Base-by-base conservation (phyloP, 1,140 invertebrate species). In the Aphaenogaster floridana region DNA sequence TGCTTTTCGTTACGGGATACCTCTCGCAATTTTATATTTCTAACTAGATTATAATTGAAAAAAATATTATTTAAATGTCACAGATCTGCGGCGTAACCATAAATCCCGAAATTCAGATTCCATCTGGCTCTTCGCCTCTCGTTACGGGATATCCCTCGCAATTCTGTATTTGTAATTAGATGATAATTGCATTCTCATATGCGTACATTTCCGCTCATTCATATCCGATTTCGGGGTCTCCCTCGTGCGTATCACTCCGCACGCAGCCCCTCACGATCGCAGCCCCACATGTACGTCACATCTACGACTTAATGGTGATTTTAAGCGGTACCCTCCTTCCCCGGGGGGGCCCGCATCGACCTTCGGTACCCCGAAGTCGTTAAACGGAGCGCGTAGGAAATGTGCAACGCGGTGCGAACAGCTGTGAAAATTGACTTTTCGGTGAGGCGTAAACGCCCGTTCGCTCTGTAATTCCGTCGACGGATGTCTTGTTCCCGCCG, bases 401-500 rank as follows among this genome's bases (percentile, higher is more conserved):
- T 76, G 8, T 36, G 34, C 28, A 4, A 9, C 17, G 78, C 36
- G 21, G 42, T n/a, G 45, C 84, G 50, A 69, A 81, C 90, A 91
- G 90, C 90, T 91, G 90, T 91, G 90, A 91, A 91, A 91, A 91
- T 91, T 91, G 80, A 68, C 79, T 86, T 90, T 87, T 76, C 71
- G 28, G 13, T 54, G 39, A 76, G 48, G 69, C 42, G 42, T 59
- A 59, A 84, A 74, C 15, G 52, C n/a, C 21, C 45, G 13, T 39
- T 85, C 59, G 64, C 72, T 9, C 45, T n/a, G 11, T 42, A 48
- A 54, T 69, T 80, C 63, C 64, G 21, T 52, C 63, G 61, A 39
- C 61, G 45, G 78, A 80, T n/a, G 50, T 81, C 64, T 71, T 71
- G 28, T 69, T 80, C 69, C 28, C 57, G 17, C 57, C 42, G 50